Evolutionary conservation across 2,113 vertebrate genomes (phyloP), one percentile per base, ranked within the genome.

Genomic region (Dicerorhinus sumatrensis): DNA sequence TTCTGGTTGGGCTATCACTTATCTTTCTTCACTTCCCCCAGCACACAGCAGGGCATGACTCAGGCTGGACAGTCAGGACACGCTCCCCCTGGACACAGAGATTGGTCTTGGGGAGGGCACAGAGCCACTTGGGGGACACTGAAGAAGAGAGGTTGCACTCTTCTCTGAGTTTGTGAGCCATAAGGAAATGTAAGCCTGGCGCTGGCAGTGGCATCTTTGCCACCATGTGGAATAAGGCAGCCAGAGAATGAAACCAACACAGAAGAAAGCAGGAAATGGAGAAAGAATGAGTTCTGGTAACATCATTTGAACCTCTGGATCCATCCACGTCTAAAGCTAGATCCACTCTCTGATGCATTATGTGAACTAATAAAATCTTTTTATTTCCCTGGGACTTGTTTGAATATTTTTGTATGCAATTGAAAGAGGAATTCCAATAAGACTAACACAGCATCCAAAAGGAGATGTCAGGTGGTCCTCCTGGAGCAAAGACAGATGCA

Each of bases 121-220:
- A 67, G 8, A 51, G 10, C 13, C 17, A 10, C n/a, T 1, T 29
- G 1, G 11, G 31, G 42, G n/a, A 29, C 8, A 1, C 42, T 36
- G 62, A 39, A 33, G 80, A 27, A 21, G 42, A 29, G 48, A 79
- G 27, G 29, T 31, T 72, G 42, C 4, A 2, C 16, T 56, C 27
- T 67, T 60, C 82, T 88, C 46, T 56, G 23, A 58, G 42, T 23
- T 18, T 33, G 51, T 81, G 31, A 87, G 29, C 75, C 31, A 0
- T 36, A 82, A 54, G 73, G 48, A 79, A 93, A 60, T 4, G 58
- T 29, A 29, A 31, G 5, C 21, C 56, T 17, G 13, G 67, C 0
- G 11, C 31, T 12, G 42, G 51, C 8, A 1, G 70, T 39, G 70
- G 46, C 48, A 8, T 58, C n/a, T 63, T 17, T 58, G 48, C 31